phyloP scores from a whole-genome alignment of 2,797 vertebrate species.

The Rhinatrema bivittatum region DNA sequence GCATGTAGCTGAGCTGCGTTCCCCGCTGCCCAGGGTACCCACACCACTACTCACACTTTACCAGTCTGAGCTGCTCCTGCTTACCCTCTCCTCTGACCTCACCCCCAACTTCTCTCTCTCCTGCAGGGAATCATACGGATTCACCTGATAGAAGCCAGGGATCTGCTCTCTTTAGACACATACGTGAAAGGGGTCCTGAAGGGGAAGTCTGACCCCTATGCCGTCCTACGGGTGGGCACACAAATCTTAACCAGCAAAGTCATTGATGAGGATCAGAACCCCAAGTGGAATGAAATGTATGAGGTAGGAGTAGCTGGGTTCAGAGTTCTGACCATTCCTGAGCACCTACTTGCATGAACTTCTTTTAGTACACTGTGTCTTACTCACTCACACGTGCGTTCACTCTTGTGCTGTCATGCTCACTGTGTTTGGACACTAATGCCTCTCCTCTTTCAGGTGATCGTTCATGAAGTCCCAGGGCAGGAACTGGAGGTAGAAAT shows the following conservation, averaged over 20 bases:
- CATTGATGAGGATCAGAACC: slow-evolving; percentile 79
- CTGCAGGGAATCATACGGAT: slow-evolving; percentile 82
- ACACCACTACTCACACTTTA: neutral
- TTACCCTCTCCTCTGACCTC: neutral
- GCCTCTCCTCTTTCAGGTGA: slow-evolving; percentile 56
- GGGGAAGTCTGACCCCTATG: slow-evolving; percentile 89
- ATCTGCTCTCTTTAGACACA: slow-evolving; percentile 78
- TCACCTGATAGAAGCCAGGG: slow-evolving; percentile 73
- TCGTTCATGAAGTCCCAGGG: slow-evolving; percentile 90
- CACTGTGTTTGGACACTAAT: neutral
- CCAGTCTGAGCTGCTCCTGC: neutral
- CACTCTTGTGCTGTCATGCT: no score
- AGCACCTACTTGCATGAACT: no score
- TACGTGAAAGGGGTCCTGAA: slow-evolving; percentile 82
- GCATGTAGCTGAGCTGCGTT: slow-evolving; percentile 81
- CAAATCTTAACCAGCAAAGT: slow-evolving; percentile 83
- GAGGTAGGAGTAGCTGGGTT: slow-evolving; percentile 77
- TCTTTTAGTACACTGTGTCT: no score
- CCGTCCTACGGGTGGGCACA: slow-evolving; percentile 79
- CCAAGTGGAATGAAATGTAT: slow-evolving; percentile 84
- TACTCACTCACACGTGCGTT: no score
- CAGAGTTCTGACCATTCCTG: no score
- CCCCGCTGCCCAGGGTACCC: slow-evolving; percentile 85
- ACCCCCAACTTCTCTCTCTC: neutral
- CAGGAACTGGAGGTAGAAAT: slow-evolving; percentile 91